Evolutionary conservation across 2,888 invertebrate species (phyloP).

Genomic region (Euproctis similis): DNA sequence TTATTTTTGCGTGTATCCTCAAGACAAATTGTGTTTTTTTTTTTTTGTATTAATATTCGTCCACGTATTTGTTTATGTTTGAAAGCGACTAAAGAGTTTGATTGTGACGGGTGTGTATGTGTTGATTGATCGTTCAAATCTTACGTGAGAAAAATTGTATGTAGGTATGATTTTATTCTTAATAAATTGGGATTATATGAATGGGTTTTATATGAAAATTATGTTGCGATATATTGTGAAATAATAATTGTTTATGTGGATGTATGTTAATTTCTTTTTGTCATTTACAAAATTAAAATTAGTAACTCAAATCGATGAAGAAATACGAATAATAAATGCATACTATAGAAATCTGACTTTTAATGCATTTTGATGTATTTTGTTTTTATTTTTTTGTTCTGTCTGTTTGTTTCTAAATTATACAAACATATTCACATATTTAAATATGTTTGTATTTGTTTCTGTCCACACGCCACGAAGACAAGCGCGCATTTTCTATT

Average conservation of each 20-base stretch:
- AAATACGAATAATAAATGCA: slow-evolving; percentile 42
- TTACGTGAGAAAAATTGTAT: no score
- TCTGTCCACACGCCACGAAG: slow-evolving; percentile 18
- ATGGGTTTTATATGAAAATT: no score
- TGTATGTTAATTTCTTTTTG: slow-evolving; percentile 27
- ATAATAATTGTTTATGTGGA: no score
- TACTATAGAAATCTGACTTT: slow-evolving; percentile 62
- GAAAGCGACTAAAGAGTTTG: slow-evolving; percentile 36
- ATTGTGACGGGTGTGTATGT: slow-evolving; percentile 23
- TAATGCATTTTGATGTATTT: slow-evolving; percentile 59
- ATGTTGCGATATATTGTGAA: no score
- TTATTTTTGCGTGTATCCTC: slow-evolving; percentile 45
- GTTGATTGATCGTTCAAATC: slow-evolving; percentile 15
- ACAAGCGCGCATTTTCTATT: slow-evolving; percentile 54
- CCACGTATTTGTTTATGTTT: slow-evolving; percentile 43
- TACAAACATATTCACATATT: no score
- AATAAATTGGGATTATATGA: no score
- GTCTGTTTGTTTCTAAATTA: no score
- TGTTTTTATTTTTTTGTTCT: slow-evolving; percentile 41
- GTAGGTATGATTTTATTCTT: no score
- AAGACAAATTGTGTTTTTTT: slow-evolving; percentile 53
- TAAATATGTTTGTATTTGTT: no score
- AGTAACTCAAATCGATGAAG: slow-evolving; percentile 36
- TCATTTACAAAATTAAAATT: slow-evolving; percentile 29
- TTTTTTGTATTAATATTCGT: no score